Percentiles rank a stretch among this genome's conserved stretches.
These are phyloP conservation scores for Sinocyclocheilus grahami DNA, from an alignment of 2,113 vertebrate species.

Conservation along the genomic window DNA sequence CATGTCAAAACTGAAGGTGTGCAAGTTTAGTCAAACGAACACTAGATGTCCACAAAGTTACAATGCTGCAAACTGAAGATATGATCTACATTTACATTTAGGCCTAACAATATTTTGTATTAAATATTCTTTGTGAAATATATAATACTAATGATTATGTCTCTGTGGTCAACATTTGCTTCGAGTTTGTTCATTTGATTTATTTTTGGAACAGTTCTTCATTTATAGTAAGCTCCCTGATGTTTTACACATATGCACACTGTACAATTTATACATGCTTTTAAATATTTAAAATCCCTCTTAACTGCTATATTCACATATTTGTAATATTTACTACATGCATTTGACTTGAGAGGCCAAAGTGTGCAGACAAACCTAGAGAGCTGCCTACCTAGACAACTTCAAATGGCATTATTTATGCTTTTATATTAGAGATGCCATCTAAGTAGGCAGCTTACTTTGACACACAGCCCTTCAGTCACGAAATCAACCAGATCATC, in stretches of 20 bases:
- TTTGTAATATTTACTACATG: not conserved
- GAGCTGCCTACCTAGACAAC: not conserved
- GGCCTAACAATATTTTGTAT: not conserved
- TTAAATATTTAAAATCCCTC: not conserved
- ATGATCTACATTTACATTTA: not conserved
- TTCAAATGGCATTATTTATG: not conserved
- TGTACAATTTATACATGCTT: not conserved
- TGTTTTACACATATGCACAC: not conserved
- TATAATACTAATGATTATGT: not conserved
- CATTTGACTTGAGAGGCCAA: not conserved
- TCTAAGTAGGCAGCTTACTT: not conserved
- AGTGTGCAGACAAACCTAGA: not conserved
- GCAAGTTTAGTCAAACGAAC: not conserved
- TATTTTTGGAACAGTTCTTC: not conserved
- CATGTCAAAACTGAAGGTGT: not conserved
- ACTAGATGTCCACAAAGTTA: conserved; percentile 38
- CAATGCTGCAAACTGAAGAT: not conserved
- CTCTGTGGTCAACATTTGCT: not conserved
- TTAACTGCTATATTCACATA: not conserved
- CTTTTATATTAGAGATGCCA: not conserved
- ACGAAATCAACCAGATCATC: not conserved
- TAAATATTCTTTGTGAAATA: not conserved
- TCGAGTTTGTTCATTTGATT: not conserved
- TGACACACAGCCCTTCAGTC: too few species aligned
- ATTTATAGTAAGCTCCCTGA: not conserved